Conservation (phyloP, 2,113 vertebrate genomes). For the Pelvicachromis taeniatus region DNA sequence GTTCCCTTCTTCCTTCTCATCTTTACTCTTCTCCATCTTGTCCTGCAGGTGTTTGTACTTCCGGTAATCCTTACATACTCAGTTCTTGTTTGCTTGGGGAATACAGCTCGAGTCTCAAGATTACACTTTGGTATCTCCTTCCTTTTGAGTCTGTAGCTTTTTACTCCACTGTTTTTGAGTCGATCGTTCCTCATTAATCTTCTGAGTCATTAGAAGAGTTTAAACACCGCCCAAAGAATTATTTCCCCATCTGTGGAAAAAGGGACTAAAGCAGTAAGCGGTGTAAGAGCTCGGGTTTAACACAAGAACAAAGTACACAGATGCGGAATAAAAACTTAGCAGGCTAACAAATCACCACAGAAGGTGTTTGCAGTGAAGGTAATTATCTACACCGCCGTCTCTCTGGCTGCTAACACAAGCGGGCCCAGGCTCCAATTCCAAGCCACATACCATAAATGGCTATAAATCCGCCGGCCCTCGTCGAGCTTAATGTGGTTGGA, state of each 20-base stretch:
- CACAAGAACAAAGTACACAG: not conserved
- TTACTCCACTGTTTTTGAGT: not conserved
- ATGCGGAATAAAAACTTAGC: not conserved
- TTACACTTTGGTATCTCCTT: not conserved
- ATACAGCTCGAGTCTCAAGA: not conserved
- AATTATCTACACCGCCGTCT: not conserved
- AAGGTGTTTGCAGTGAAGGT: not conserved
- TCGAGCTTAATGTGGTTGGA: constrained; percentile 43
- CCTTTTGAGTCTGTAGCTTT: not conserved
- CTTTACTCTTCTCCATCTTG: not conserved
- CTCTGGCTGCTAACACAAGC: not conserved
- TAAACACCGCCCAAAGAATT: not conserved
- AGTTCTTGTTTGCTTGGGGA: not conserved
- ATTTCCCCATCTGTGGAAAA: not conserved
- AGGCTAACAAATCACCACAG: not conserved
- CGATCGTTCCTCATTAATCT: not conserved
- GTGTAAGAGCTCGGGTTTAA: not conserved
- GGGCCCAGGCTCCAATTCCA: not conserved
- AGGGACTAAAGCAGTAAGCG: not conserved
- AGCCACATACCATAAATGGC: constrained; percentile 61
- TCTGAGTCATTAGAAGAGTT: not conserved
- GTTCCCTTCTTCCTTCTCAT: not conserved
- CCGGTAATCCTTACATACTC: not conserved
- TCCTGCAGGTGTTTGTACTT: constrained; percentile 6
- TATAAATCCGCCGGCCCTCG: constrained; percentile 7